Evolutionary conservation across 2,888 invertebrate genomes (phyloP), one percentile per base, ranked within the genome.

Genomic region (Perizoma affinitatum): DNA sequence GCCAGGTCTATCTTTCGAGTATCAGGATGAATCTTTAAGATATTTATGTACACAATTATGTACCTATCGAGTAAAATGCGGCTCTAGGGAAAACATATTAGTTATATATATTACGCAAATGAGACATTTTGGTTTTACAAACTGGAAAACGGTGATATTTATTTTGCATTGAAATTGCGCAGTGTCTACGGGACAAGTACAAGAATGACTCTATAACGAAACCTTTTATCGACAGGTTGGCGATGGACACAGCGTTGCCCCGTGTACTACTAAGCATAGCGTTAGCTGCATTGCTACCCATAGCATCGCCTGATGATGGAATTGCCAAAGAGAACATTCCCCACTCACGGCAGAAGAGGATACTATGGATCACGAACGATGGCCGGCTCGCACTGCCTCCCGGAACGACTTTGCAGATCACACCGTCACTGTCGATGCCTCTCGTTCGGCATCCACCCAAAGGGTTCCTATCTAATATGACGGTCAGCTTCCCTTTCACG

Each of bases 331-430:
- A 92, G 66, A 81, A 91, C 65, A 79, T 88, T 68, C 93, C 94
- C 42, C 96, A 96, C 86, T 96, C 96, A 44, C 92, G 97, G 64
- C 96, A 96, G 82, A 97, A 97, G 82, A 94, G 97, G 76, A 93
- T 97, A 72, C 91, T 97, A 46, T 97, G 97, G 97, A 94, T 97
- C 67, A 97, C 97, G 7, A 96, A 96, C 68, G 97, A 97, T 81
- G 97, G 97, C 1, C 92, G 97, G 5, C 86, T 97, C 74, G 97
- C 97, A 0, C 80, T 97, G 69, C 97, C 97, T 1, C 97, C 97
- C 0, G 97, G 97, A 46, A 97, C 97, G 0, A 93, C 95, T 4
- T 93, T 97, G 87, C 94, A 96, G 35, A 95, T 97, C 70, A 94
- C 96, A 4, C 97, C 97, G 7, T 96, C 97, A 5, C 84, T 97